Evolutionary conservation across 2,888 invertebrate genomes (phyloP).

Genomic region (Tiliacea citrago): DNA sequence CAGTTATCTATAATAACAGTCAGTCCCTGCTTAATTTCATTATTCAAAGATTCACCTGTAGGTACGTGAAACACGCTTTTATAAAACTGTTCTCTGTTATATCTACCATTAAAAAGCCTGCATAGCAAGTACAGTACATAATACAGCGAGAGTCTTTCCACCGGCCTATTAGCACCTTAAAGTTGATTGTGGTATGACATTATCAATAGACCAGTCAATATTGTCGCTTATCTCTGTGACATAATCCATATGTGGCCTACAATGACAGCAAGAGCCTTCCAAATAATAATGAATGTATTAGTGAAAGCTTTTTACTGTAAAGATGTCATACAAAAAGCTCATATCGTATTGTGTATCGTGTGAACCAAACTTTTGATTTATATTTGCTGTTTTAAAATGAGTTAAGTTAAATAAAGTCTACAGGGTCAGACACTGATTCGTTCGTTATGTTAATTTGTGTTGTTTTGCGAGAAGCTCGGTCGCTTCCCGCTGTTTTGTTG

Average conservation of each 20-base stretch:
- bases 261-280: slow-evolving; percentile 18
- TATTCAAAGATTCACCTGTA: neutral
- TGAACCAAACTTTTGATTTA: slow-evolving; percentile 13
- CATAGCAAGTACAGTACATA: neutral
- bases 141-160: neutral
- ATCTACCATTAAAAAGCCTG: neutral
- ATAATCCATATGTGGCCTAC: slow-evolving; percentile 33
- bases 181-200: slow-evolving; percentile 27
- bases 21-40: neutral
- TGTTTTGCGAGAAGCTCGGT: slow-evolving; percentile 34
- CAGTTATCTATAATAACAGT: neutral
- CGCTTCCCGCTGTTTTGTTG: slow-evolving; percentile 53
- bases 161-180: neutral
- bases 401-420: slow-evolving; percentile 25
- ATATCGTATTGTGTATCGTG: slow-evolving; percentile 6
- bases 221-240: slow-evolving; percentile 23
- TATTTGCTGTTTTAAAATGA: slow-evolving; percentile 27
- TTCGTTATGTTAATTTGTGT: slow-evolving; percentile 58
- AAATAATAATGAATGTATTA: slow-evolving; percentile 13
- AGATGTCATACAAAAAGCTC: slow-evolving; percentile 9
- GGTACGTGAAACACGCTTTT: neutral
- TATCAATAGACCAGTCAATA: slow-evolving; percentile 39
- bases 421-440: slow-evolving; percentile 43
- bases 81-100: neutral
- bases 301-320: slow-evolving; percentile 15